phyloP scores from a whole-genome alignment of 2,797 vertebrate genomes.

The Cyclura pinguis region DNA sequence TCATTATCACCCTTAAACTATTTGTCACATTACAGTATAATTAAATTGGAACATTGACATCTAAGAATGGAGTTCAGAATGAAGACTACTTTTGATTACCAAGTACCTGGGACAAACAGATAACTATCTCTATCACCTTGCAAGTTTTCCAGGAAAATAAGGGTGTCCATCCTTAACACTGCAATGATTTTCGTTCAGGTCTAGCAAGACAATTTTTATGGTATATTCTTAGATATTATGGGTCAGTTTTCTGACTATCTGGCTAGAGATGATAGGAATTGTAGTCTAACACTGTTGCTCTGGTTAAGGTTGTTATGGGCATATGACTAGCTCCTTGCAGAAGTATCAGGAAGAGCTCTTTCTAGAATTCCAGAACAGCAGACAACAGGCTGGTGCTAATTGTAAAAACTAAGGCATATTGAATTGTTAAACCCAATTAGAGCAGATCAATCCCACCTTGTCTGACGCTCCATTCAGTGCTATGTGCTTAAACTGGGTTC shows the following conservation, averaged over 20 bases:
- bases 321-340: neutral
- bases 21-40: neutral
- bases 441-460: neutral
- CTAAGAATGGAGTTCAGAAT: neutral
- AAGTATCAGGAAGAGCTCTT: neutral
- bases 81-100: neutral
- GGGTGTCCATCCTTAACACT: neutral
- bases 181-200: neutral
- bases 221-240: neutral
- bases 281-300: neutral
- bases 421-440: no score
- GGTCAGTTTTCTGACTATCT: neutral
- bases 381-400: neutral
- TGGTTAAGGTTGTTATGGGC: neutral
- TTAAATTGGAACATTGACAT: neutral
- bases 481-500: neutral
- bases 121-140: neutral
- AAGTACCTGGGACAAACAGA: neutral
- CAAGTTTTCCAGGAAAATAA: neutral
- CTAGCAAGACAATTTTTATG: neutral
- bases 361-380: neutral
- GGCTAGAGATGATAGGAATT: neutral
- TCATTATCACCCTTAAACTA: neutral
- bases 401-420: neutral
- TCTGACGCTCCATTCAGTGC: neutral